These are phyloP conservation scores for Cherax destructor DNA, from an alignment of 1,140 invertebrate species.

Conservation along the genomic window DNA sequence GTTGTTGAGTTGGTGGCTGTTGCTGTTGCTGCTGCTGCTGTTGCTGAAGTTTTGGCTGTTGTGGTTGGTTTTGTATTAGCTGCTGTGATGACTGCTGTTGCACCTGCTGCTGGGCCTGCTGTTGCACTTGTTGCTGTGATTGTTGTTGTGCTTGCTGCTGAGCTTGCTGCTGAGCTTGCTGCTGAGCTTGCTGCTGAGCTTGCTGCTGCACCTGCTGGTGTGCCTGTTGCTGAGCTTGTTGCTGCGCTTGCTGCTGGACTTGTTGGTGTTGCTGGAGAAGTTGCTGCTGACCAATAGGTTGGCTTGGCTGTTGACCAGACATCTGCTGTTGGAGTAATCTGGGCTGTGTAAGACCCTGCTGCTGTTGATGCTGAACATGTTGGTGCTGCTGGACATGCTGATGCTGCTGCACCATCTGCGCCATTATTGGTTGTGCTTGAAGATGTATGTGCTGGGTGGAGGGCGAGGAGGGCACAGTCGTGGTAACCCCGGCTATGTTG, in stretches of 20 bases:
- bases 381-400: constrained; percentile 50
- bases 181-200: constrained; percentile 26
- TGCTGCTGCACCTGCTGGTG: constrained; percentile 53
- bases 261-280: constrained; percentile 34
- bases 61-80: background rate
- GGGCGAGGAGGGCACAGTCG: constrained; percentile 10
- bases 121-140: constrained; percentile 22
- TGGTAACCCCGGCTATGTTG: constrained; percentile 31
- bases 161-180: constrained; percentile 24
- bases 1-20: constrained; percentile 29
- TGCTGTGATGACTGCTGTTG: constrained; percentile 31
- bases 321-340: constrained; percentile 18
- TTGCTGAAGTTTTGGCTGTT: constrained; percentile 3
- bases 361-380: constrained; percentile 39
- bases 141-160: constrained; percentile 37
- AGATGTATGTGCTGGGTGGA: constrained; percentile 36
- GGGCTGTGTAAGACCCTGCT: constrained; percentile 19
- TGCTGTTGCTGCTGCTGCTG: constrained; percentile 21
- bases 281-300: constrained; percentile 14
- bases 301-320: constrained; percentile 1
- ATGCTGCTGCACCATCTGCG: constrained; percentile 38
- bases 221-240: constrained; percentile 18
- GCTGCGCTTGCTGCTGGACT: constrained; percentile 21
- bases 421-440: constrained; percentile 38
- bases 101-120: constrained; percentile 25